Percentiles rank a stretch among this genome's conserved stretches.
phyloP scores from a whole-genome alignment of 2,113 vertebrate species.

The Oreochromis spilurus region DNA sequence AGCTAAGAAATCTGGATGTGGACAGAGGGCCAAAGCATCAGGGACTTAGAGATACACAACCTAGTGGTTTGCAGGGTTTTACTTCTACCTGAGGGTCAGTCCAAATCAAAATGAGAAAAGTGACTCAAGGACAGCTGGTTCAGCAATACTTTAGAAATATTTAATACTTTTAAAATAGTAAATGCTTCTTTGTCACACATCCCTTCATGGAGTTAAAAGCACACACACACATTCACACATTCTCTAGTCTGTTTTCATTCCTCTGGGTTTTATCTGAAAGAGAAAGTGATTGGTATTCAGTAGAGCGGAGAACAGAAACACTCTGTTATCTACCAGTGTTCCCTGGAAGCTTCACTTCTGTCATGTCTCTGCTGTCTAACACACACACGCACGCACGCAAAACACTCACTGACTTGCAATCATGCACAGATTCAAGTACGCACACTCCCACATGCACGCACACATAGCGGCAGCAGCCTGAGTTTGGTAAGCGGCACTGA shows the following conservation, averaged over 20 bases:
- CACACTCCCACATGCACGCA: not conserved
- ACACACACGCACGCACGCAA: not conserved
- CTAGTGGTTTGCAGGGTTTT: not conserved
- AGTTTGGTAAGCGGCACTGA: not conserved
- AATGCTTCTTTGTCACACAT: constrained; percentile 30
- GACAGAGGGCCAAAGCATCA: constrained; percentile 39
- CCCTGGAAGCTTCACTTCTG: constrained; percentile 31
- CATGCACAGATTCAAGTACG: not conserved
- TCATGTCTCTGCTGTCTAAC: not conserved
- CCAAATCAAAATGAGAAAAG: constrained; percentile 20
- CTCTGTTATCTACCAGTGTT: constrained; percentile 59
- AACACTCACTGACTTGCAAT: not conserved
- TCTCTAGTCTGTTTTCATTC: constrained; percentile 38
- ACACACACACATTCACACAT: not conserved
- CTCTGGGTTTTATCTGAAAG: constrained; percentile 52
- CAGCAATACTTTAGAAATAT: constrained; percentile 30
- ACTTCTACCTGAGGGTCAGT: constrained; percentile 2
- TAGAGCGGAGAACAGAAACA: constrained; percentile 58
- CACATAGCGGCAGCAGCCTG: not conserved
- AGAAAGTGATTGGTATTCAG: constrained; percentile 64
- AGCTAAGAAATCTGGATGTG: constrained; percentile 47
- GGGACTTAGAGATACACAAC: constrained; percentile 21
- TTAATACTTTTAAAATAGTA: constrained; percentile 24
- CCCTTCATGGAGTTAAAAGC: not conserved
- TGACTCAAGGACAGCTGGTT: constrained; percentile 55